Base-by-base conservation (phyloP, 1,140 invertebrate species). In the Drosophila subobscura region DNA sequence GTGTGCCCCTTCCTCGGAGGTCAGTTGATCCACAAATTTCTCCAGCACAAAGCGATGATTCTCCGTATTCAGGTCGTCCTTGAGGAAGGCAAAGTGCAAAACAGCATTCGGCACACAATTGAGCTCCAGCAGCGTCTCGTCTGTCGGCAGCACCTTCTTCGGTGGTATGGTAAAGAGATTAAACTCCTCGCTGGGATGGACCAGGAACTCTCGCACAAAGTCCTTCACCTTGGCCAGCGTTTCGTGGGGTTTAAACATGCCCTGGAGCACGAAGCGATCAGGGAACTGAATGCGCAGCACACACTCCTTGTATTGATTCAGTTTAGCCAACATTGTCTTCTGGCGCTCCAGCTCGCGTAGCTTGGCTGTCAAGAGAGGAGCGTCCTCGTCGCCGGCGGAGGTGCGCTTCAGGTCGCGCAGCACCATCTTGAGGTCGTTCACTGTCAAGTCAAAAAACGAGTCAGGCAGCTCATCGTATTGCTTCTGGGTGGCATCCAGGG, bases 241-340 rank as follows among this genome's bases (percentile, higher is more conserved):
- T 91, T 97, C 95, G 20, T 92, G 91, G 4, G 96, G 95, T 73
- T 92, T 92, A 81, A 98, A 97, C 8, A 95, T 92, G 7, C 95
- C 96, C 92, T 98, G 97, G 3, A 97, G 92, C 27, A 97, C 95
- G 47, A 95, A 93, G 52, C 94, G 93, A 92, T 97, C 94, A 3
- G 96, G 96, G 91, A 98, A 97, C 81, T 96, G 94, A 75, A 98
- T 93, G 50, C 96, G 92, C 46, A 97, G 95, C 7, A 97, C 94
- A 46, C 94, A 94, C 80, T 94, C 93, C 72, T 94, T 94, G 90
- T 97, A 97, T 63, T 93, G 93, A 58, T 94, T 92, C 16, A 96
- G 84, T 77, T 93, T 93, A 14, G 92, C 91, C 47, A 94, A 71
- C 72, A 93, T 93, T 46, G 91, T 92, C 83, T 94, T 93, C 68